Evolutionary conservation across 30 jellyfish, hydroid and myxozoan genomes (phyloP).

Genomic region (Aurelia coerulea): DNA sequence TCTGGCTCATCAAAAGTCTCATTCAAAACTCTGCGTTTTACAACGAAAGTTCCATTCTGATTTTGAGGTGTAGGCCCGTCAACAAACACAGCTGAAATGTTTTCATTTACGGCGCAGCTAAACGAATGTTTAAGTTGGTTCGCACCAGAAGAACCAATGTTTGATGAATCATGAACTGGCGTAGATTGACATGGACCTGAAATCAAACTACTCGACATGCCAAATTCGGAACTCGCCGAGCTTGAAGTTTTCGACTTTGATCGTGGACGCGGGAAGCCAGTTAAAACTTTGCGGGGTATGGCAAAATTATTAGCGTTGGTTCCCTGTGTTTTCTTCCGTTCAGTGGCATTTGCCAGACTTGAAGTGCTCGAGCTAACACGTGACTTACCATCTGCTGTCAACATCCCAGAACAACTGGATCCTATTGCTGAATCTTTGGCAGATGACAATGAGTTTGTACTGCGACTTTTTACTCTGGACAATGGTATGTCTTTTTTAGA

Average conservation of each 20-base stretch:
- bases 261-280: conserved; percentile 10
- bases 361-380: too few relatives aligned
- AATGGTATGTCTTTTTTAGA: background rate
- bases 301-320: background rate
- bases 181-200: conserved; percentile 57
- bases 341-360: background rate
- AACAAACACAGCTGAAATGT: conserved; percentile 53
- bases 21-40: conserved; percentile 14
- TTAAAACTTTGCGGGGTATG: background rate
- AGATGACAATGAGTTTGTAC: background rate
- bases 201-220: background rate
- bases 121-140: conserved; percentile 22
- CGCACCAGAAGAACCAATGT: background rate
- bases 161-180: conserved; percentile 24
- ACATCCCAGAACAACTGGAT: too few relatives aligned
- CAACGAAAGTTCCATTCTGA: background rate
- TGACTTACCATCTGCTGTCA: too few relatives aligned
- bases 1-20: conserved; percentile 27
- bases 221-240: conserved; percentile 61
- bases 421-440: too few relatives aligned
- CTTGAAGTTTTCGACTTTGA: conserved; percentile 27
- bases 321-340: background rate
- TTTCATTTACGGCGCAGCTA: conserved; percentile 15
- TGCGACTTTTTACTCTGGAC: background rate
- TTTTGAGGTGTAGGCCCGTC: conserved; percentile 8